A percentile compares a stretch with the other conserved stretches of the same genome.
Conservation (phyloP, 2,888 invertebrate species). For the Caenorhabditis zanzibari region DNA sequence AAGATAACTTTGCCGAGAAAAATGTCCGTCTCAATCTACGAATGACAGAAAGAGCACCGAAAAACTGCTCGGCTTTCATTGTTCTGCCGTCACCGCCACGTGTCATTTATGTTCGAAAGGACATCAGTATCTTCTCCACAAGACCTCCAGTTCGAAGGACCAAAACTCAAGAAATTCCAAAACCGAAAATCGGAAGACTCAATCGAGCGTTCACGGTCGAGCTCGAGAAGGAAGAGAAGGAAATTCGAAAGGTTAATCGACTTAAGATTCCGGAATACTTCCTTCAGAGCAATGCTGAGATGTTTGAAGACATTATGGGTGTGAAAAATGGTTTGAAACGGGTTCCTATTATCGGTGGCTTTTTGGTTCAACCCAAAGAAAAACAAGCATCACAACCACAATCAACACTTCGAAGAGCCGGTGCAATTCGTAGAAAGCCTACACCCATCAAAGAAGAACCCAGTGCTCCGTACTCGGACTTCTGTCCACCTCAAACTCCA, state of each 20-base stretch:
- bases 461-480: slow-evolving; percentile 67
- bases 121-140: slow-evolving; percentile 58
- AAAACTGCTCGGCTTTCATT: slow-evolving; percentile 64
- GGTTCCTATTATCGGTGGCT: slow-evolving; percentile 72
- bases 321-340: slow-evolving; percentile 71
- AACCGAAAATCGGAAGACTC: slow-evolving; percentile 68
- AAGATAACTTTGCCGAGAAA: slow-evolving; percentile 73
- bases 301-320: slow-evolving; percentile 71
- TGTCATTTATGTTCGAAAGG: slow-evolving; percentile 63
- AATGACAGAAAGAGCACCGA: slow-evolving; percentile 77
- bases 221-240: slow-evolving; percentile 65
- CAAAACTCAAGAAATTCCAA: slow-evolving; percentile 65
- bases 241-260: slow-evolving; percentile 69
- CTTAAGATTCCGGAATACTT: slow-evolving; percentile 76
- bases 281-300: slow-evolving; percentile 68
- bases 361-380: slow-evolving; percentile 64
- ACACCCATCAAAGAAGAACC: slow-evolving; percentile 61
- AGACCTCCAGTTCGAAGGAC: slow-evolving; percentile 56
- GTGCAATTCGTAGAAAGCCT: slow-evolving; percentile 68
- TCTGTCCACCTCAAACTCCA: slow-evolving; percentile 58
- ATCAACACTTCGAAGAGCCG: slow-evolving; percentile 63
- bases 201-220: slow-evolving; percentile 71
- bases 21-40: slow-evolving; percentile 79
- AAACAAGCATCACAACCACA: slow-evolving; percentile 50
- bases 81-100: slow-evolving; percentile 71